These are phyloP conservation scores for Athalia cordata DNA, from an alignment of 2,888 invertebrate genomes.

Conservation along the genomic window DNA sequence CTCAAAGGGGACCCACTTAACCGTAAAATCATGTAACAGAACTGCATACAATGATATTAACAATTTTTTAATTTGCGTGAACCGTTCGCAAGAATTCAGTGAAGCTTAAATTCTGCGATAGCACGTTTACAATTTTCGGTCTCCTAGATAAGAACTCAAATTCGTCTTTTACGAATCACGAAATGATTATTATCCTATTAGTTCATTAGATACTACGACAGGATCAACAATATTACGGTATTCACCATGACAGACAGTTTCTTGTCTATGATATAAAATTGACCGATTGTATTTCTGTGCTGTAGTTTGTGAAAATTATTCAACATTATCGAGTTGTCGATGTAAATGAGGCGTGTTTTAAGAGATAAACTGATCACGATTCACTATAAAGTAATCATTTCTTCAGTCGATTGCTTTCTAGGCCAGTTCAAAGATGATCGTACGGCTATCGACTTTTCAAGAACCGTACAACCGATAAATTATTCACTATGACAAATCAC, in stretches of 20 bases:
- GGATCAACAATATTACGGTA: no score
- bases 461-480: neutral
- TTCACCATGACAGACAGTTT: no score
- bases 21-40: neutral
- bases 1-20: neutral
- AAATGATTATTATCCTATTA: neutral
- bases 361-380: neutral
- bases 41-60: no score
- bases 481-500: neutral
- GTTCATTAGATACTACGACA: neutral
- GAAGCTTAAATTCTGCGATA: no score
- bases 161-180: neutral
- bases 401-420: neutral
- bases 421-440: neutral
- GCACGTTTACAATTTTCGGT: no score
- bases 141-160: no score
- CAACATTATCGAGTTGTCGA: neutral
- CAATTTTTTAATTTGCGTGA: no score
- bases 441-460: neutral
- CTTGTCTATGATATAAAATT: no score
- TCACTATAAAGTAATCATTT: neutral
- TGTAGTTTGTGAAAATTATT: neutral
- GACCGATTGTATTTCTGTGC: no score
- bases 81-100: no score
- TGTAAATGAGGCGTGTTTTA: neutral